Percentiles rank a stretch among this genome's conserved stretches.
Evolutionary conservation across 37 sponge, comb jelly and placozoan genomes (phyloP).

Genomic region (Corticium candelabrum): DNA sequence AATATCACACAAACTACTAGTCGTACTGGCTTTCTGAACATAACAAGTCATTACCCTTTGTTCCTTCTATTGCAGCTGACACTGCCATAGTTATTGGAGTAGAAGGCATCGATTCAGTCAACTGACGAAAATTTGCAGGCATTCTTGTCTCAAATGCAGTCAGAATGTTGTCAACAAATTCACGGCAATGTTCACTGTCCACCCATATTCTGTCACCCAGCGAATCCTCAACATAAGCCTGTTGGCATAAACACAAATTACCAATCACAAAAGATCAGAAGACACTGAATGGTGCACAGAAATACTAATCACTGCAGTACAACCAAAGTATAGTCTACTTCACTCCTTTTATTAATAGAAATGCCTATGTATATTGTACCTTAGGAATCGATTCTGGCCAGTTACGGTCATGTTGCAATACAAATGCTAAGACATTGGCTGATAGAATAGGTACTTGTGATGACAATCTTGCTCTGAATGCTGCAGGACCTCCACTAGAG

Average conservation of each 20-base stretch:
- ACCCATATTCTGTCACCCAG: constrained; percentile 75
- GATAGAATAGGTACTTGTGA: constrained; percentile 45
- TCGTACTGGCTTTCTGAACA: too few relatives aligned
- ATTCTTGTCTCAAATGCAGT: constrained; percentile 51
- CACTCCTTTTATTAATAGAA: background rate
- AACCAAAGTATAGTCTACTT: too few relatives aligned
- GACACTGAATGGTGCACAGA: too few relatives aligned
- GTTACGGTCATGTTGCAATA: constrained; percentile 42
- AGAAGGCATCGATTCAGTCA: background rate
- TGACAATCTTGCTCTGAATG: constrained; percentile 51
- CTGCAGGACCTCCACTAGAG: background rate
- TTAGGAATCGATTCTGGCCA: constrained; percentile 80
- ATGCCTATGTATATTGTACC: constrained; percentile 23
- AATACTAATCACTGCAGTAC: too few relatives aligned
- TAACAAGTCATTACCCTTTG: too few relatives aligned
- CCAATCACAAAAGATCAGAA: background rate
- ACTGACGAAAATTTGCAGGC: background rate
- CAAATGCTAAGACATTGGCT: constrained; percentile 34
- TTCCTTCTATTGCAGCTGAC: too few relatives aligned
- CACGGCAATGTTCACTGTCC: constrained; percentile 56
- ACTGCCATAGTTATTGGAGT: too few relatives aligned
- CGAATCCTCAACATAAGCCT: constrained; percentile 80
- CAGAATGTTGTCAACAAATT: constrained; percentile 64
- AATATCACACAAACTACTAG: too few relatives aligned
- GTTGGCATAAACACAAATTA: constrained; percentile 7